Conservation (phyloP, 53 echinoderm and acorn worm genomes). For the Arbacia lixula region DNA sequence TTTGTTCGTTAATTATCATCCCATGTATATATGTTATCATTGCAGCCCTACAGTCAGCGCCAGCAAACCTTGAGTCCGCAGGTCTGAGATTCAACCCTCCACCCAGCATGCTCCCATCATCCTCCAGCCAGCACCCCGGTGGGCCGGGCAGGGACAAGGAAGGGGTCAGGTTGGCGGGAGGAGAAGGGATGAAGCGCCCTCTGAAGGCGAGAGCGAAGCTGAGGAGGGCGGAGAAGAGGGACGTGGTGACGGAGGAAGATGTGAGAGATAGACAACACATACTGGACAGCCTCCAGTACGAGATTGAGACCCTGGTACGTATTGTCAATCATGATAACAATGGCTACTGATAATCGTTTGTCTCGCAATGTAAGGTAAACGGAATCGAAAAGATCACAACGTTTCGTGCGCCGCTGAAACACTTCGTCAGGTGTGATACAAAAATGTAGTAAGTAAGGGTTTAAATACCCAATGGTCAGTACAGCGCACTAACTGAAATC, state of each 20-base stretch:
- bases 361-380: no score
- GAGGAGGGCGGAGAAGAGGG: constrained; percentile 59
- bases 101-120: constrained; percentile 3
- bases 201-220: constrained; percentile 47
- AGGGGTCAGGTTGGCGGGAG: not conserved
- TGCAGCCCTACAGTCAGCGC: constrained; percentile 65
- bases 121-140: not conserved
- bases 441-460: no score
- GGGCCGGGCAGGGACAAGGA: constrained; percentile 11
- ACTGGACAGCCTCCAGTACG: constrained; percentile 92
- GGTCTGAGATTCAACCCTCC: constrained; percentile 34
- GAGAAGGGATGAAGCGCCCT: constrained; percentile 8
- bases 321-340: not conserved
- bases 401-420: no score
- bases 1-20: no score
- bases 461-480: no score
- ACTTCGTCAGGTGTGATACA: no score
- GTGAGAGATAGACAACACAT: constrained; percentile 77
- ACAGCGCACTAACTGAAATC: no score
- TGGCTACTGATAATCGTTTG: not conserved
- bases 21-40: no score
- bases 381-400: no score
- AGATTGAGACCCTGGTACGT: constrained; percentile 95
- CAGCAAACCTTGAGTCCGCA: constrained; percentile 12
- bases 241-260: constrained; percentile 69